A percentile compares a stretch with the other conserved stretches of the same genome.
Conservation (phyloP, 1,140 invertebrate species). For the Aricia agestis region DNA sequence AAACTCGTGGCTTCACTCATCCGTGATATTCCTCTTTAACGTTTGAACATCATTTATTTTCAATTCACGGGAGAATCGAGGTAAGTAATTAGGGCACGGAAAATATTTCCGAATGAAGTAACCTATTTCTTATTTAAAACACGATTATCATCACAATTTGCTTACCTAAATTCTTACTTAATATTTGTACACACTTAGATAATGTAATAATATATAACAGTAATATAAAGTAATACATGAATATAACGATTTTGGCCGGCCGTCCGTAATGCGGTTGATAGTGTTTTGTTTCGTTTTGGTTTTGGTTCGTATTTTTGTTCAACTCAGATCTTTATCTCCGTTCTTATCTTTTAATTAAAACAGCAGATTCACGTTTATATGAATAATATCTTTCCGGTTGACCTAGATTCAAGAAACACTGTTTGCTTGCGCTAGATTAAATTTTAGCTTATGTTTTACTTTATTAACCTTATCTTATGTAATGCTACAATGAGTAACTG, state of each 20-base stretch:
- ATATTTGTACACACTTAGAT: slow-evolving; percentile 10
- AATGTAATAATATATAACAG: slow-evolving; percentile 7
- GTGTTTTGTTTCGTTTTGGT: background rate
- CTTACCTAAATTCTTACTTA: background rate
- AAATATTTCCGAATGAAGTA: background rate
- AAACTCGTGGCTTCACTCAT: no score
- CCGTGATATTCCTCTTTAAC: no score
- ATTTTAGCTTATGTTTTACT: no score
- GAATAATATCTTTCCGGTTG: background rate
- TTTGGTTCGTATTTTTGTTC: slow-evolving; percentile 5
- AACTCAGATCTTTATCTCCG: background rate
- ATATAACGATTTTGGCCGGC: background rate
- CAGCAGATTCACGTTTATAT: background rate
- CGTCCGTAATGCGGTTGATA: background rate
- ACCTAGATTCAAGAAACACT: background rate
- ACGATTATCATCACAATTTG: background rate
- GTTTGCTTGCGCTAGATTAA: no score
- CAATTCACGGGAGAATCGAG: background rate
- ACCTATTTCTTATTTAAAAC: background rate
- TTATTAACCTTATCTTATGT: no score
- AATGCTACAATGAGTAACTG: no score
- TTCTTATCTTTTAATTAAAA: background rate
- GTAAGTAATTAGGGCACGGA: background rate
- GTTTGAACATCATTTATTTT: background rate
- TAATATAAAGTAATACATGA: background rate